Percentiles rank a stretch among this genome's conserved stretches.
These are phyloP conservation scores for Itoplectis maculator DNA, from an alignment of 2,888 invertebrate genomes.

Conservation along the genomic window DNA sequence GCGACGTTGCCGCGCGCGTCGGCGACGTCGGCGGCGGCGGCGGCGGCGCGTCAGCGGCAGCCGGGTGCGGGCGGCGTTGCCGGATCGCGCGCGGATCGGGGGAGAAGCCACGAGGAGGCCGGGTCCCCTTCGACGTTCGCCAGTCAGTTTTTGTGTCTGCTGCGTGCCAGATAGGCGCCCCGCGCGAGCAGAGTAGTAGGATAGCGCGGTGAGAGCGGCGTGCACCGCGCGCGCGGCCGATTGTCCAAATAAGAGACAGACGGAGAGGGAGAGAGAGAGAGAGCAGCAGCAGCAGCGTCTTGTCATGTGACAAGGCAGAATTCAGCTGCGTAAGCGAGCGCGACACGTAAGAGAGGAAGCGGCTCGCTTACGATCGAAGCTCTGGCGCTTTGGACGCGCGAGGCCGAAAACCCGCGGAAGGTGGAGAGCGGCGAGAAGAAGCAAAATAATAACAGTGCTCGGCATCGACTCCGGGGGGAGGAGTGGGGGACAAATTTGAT, in stretches of 20 bases:
- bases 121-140: conserved; percentile 67
- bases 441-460: conserved; percentile 4
- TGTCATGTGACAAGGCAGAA: conserved; percentile 34
- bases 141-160: conserved; percentile 80
- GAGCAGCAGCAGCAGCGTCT: background rate
- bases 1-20: conserved; percentile 62
- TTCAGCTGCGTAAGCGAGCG: conserved; percentile 1
- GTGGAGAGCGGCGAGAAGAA: background rate
- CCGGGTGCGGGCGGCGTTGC: conserved; percentile 70
- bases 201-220: conserved; percentile 5
- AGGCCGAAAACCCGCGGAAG: conserved; percentile 2
- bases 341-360: conserved; percentile 1
- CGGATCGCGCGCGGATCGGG: conserved; percentile 59
- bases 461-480: background rate
- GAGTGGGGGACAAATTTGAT: no score
- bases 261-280: background rate
- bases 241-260: conserved; percentile 13
- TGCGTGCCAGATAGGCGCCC: conserved; percentile 73
- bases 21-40: conserved; percentile 45
- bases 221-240: conserved; percentile 11
- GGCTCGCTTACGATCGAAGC: conserved; percentile 4
- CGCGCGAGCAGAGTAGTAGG: background rate
- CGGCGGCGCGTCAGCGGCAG: conserved; percentile 43
- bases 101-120: conserved; percentile 70
- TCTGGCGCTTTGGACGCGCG: conserved; percentile 15